These are phyloP conservation scores for Microtus oregoni DNA, from an alignment of 2,113 vertebrate species.

Conservation along the genomic window DNA sequence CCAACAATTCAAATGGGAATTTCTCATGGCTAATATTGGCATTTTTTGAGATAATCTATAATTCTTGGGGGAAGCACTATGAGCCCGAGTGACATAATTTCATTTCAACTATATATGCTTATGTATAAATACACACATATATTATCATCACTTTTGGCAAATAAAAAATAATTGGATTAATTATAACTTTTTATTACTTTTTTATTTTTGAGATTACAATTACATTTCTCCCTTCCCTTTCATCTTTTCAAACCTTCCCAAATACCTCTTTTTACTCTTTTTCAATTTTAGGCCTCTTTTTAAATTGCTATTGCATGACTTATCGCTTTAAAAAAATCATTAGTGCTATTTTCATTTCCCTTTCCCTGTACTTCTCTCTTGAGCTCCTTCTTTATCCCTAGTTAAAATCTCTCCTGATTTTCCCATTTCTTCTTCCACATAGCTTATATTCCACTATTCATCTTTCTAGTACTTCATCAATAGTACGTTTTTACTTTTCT, in stretches of 20 bases:
- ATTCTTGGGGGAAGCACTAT: neutral
- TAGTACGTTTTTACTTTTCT: neutral
- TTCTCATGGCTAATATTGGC: neutral
- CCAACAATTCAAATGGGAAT: neutral
- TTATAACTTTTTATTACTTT: neutral
- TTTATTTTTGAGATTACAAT: neutral
- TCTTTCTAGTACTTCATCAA: neutral
- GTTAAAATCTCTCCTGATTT: neutral
- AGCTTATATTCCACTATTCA: neutral
- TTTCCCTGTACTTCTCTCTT: neutral
- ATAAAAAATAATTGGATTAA: neutral
- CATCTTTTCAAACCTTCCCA: neutral
- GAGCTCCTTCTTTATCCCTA: neutral
- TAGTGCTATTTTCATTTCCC: neutral
- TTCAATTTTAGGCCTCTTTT: neutral
- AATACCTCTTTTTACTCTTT: neutral
- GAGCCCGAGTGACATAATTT: neutral
- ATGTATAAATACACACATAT: neutral
- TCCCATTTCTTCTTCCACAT: neutral
- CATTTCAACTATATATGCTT: neutral
- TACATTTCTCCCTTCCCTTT: neutral
- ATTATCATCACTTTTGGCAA: neutral
- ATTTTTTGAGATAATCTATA: neutral
- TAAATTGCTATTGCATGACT: neutral
- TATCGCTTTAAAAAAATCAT: neutral